A percentile compares a stretch with the other conserved stretches of the same genome.
phyloP scores from a whole-genome alignment of 2,888 invertebrate species.

The Sarcophaga carnaria region DNA sequence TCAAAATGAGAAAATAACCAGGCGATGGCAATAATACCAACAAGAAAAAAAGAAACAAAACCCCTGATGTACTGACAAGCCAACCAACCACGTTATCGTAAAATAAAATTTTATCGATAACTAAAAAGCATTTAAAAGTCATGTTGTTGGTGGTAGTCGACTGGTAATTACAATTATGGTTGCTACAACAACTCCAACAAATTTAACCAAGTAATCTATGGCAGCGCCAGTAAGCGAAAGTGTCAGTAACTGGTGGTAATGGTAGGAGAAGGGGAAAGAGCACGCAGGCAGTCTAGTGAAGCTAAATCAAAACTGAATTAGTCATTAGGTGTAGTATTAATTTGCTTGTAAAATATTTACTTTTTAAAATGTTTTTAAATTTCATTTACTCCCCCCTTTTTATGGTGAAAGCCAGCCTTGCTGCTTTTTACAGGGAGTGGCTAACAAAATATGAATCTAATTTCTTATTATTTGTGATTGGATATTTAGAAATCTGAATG shows the following conservation, averaged over 20 bases:
- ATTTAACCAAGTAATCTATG: not conserved
- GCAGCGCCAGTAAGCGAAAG: not conserved
- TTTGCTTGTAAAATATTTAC: constrained; percentile 47
- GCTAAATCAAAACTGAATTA: constrained; percentile 58
- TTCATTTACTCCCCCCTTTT: not conserved
- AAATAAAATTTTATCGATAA: not conserved
- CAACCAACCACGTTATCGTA: not conserved
- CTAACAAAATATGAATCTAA: not conserved
- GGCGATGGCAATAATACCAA: not conserved
- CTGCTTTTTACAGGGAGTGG: not conserved
- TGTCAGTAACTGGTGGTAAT: not conserved
- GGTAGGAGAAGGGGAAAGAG: not conserved
- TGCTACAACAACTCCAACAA: not conserved
- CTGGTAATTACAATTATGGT: not conserved
- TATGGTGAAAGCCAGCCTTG: too few relatives aligned
- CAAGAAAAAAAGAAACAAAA: not conserved
- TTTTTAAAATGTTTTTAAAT: constrained; percentile 39
- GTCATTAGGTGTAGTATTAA: constrained; percentile 45
- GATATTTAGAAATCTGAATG: too few relatives aligned
- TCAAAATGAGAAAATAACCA: not conserved
- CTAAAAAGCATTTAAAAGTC: not conserved
- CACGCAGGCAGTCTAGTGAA: too few relatives aligned
- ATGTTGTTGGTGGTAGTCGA: not conserved
- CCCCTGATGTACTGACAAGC: not conserved
- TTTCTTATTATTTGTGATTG: too few relatives aligned